phyloP scores from a whole-genome alignment of 2,888 invertebrate species.

The Agonopterix subpropinquella region DNA sequence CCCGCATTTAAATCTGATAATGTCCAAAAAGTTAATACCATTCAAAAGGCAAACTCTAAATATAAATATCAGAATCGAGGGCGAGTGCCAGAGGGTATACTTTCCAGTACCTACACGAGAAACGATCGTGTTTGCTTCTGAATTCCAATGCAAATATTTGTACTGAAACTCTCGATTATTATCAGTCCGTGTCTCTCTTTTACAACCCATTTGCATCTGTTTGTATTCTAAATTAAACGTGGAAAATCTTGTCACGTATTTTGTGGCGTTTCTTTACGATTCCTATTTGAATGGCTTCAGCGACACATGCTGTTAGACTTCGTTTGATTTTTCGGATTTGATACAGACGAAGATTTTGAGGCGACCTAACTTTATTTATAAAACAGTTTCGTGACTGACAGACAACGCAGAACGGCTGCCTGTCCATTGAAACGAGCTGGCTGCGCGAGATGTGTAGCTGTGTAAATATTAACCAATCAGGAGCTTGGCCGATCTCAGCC shows the following conservation, averaged over 20 bases:
- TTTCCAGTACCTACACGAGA: slow-evolving; percentile 18
- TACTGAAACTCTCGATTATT: slow-evolving; percentile 30
- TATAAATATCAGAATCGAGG: slow-evolving; percentile 29
- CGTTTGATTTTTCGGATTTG: not conserved
- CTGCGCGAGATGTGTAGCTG: too few relatives aligned
- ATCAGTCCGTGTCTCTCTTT: slow-evolving; percentile 17
- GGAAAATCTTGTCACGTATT: slow-evolving; percentile 9
- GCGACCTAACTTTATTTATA: too few relatives aligned
- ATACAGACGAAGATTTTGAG: too few relatives aligned
- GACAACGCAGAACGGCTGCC: too few relatives aligned
- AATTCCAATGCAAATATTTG: slow-evolving; percentile 43
- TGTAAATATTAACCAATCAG: too few relatives aligned
- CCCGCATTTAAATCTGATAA: not conserved
- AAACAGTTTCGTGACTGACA: too few relatives aligned
- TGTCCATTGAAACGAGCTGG: too few relatives aligned
- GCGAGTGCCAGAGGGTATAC: slow-evolving; percentile 21
- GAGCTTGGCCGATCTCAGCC: too few relatives aligned
- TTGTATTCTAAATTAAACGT: slow-evolving; percentile 12
- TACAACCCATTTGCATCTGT: slow-evolving; percentile 22
- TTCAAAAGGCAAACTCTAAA: slow-evolving; percentile 10
- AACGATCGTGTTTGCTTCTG: slow-evolving; percentile 37
- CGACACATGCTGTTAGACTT: slow-evolving; percentile 3
- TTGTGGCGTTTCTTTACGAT: slow-evolving; percentile 7
- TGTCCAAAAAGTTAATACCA: not conserved
- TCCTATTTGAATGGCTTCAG: slow-evolving; percentile 2